Conservation (phyloP, 2,797 vertebrate genomes). For the Chaenodraco wilsoni region DNA sequence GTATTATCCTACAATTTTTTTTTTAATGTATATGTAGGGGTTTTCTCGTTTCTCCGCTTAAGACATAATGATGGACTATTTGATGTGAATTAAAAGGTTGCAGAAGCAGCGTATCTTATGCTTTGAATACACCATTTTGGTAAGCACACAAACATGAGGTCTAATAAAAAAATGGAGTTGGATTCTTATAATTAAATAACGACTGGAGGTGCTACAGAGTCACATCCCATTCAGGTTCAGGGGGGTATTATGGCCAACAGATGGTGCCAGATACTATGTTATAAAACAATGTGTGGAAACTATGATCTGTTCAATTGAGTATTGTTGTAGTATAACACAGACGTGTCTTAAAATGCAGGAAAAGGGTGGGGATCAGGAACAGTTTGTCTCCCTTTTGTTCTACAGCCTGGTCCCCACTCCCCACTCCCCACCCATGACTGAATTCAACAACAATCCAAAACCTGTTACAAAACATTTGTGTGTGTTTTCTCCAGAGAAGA, state of each 20-base stretch:
- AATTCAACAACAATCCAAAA: constrained; percentile 16
- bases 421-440: constrained; percentile 7
- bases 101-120: neutral
- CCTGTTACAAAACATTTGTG: constrained; percentile 6
- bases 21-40: neutral
- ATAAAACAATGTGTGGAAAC: constrained; percentile 37
- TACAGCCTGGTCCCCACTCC: neutral
- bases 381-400: constrained; percentile 28
- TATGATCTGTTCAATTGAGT: constrained; percentile 4
- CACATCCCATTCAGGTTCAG: constrained; percentile 1
- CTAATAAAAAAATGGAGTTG: fast-evolving
- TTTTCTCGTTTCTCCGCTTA: neutral
- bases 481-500: constrained; percentile 11
- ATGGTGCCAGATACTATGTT: constrained; percentile 68
- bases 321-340: constrained; percentile 3
- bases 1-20: neutral
- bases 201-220: neutral
- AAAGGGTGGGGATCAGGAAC: constrained; percentile 35
- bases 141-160: neutral
- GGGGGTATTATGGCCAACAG: constrained; percentile 64
- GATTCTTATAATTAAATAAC: neutral
- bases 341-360: constrained; percentile 48
- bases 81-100: neutral
- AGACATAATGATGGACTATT: neutral
- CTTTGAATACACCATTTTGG: neutral